Base-by-base conservation (phyloP, 1,140 invertebrate species). In the Tachypleus tridentatus region DNA sequence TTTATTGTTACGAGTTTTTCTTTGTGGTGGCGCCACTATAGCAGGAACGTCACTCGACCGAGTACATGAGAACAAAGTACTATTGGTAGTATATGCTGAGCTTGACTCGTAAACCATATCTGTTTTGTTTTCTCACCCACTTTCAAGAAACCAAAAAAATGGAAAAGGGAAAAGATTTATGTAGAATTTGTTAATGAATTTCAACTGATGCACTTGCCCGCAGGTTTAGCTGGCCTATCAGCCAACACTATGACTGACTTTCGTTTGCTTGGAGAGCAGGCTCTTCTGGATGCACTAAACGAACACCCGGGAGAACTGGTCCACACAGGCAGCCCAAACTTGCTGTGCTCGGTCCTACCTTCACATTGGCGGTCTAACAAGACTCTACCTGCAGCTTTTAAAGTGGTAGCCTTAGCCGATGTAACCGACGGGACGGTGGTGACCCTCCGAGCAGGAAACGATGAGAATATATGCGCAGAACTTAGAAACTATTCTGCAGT, bases 281-380 rank as follows among this genome's bases (percentile, higher is more conserved):
- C 89, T 0, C 76, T 95, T n/a, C 88, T 81, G 66, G 86, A 89
- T 69, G 84, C 87, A 56, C 86, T 89, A 65, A 83, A 84, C 64
- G 92, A 97, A 74, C 92, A 95, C 75, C 73, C 75, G 0, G 86
- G 86, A 4, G 89, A 93, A 73, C 79, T 94, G 62, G 88, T 96
- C 62, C 81, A 85, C 74, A 97, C 94, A 9, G 93, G 91, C 64
- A 93, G 91, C 75, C 93, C 93, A 5, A 93, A 94, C 78, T 88
- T 96, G 76, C 82, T 97, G 68, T 97, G 94, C 77, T 89, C 92
- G 4, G 84, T 84, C 69, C 80, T 97, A 67, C 93, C 93, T n/a
- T 82, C 83, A n/a, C 94, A 97, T 75, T 97, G 93, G 94, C 81
- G 93, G 58, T 94, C 91, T 48, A 97, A 97, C 79, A 98, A 98